A percentile compares a stretch with the other conserved stretches of the same genome.
Conservation (phyloP, 2,888 invertebrate species). For the Amphipoea lucens region DNA sequence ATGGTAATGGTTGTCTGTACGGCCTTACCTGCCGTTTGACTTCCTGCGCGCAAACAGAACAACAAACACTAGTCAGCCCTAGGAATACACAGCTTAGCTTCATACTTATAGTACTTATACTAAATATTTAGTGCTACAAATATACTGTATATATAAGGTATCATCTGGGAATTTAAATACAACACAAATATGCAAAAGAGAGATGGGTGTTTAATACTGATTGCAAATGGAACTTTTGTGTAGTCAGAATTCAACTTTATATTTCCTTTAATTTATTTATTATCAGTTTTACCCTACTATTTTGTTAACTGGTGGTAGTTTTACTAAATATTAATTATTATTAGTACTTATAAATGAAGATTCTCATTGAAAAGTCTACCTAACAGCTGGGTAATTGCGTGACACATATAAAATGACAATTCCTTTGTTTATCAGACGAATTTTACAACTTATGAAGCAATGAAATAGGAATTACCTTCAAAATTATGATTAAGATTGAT, state of each 20-base stretch:
- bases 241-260: neutral
- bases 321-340: neutral
- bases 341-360: neutral
- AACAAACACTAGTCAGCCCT: conserved; percentile 78
- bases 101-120: conserved; percentile 47
- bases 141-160: neutral
- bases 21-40: conserved; percentile 89
- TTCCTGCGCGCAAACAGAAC: conserved; percentile 89
- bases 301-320: neutral
- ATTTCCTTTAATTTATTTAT: neutral
- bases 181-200: neutral
- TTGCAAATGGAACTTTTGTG: neutral
- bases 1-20: conserved; percentile 65
- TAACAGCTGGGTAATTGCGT: neutral
- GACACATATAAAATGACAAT: neutral
- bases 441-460: neutral
- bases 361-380: neutral
- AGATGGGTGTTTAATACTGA: neutral
- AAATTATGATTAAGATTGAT: no score
- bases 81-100: conserved; percentile 53
- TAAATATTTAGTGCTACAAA: conserved; percentile 5
- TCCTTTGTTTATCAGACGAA: neutral
- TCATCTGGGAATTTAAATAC: neutral
- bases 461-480: neutral
- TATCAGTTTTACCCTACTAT: neutral